These are phyloP conservation scores for Rhabdornis inornatus DNA, from an alignment of 2,113 vertebrate species.

Conservation along the genomic window DNA sequence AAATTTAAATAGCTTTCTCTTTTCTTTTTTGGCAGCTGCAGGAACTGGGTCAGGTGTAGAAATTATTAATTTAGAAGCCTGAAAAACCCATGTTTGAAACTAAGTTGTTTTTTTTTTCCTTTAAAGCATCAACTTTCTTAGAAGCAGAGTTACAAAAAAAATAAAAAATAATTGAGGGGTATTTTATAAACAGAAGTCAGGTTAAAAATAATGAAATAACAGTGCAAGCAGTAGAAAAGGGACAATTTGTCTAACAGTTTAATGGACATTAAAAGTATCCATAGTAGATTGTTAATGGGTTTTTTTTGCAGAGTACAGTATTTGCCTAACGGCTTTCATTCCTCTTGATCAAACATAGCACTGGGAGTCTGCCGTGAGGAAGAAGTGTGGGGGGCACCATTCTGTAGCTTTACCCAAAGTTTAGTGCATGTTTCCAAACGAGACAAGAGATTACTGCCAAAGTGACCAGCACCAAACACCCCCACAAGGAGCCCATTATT, in stretches of 20 bases:
- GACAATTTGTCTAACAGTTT: not conserved
- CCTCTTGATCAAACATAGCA: not conserved
- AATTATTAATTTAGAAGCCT: conserved; percentile 77
- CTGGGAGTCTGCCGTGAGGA: not conserved
- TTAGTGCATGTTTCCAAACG: not conserved
- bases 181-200: not conserved
- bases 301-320: not conserved
- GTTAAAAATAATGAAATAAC: conserved; percentile 14
- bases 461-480: not conserved
- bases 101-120: conserved; percentile 8
- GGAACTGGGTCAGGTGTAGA: conserved; percentile 76
- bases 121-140: conserved; percentile 66
- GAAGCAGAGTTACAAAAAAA: conserved; percentile 37
- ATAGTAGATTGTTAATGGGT: not conserved
- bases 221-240: not conserved
- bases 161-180: not conserved
- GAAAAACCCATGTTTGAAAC: conserved; percentile 69
- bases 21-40: conserved; percentile 71
- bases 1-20: conserved; percentile 74
- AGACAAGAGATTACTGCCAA: not conserved
- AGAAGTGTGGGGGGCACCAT: not conserved
- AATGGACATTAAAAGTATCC: not conserved
- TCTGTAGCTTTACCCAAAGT: not conserved
- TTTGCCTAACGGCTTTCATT: not conserved
- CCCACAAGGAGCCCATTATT: not conserved